These are phyloP conservation scores for Arctocebus calabarensis DNA, from an alignment of 2,797 vertebrate species.

Conservation along the genomic window DNA sequence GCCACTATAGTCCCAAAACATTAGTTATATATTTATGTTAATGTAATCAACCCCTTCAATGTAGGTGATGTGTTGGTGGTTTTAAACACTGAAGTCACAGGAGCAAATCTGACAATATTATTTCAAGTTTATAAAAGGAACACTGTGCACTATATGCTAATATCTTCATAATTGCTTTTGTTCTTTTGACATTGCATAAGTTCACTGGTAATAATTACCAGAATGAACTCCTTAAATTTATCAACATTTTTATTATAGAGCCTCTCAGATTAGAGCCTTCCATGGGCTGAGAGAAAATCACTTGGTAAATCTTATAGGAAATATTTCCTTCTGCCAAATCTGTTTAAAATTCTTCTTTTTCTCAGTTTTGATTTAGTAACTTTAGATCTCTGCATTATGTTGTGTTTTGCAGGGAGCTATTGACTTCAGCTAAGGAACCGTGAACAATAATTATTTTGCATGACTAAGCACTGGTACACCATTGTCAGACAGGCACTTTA, in stretches of 20 bases:
- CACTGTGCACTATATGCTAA: neutral
- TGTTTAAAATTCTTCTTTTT: constrained; percentile 74
- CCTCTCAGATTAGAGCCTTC: neutral
- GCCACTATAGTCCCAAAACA: neutral
- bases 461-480: constrained; percentile 77
- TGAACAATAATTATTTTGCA: constrained; percentile 84
- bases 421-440: constrained; percentile 81
- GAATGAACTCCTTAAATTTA: neutral
- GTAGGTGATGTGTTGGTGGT: neutral
- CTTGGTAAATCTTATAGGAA: constrained; percentile 52
- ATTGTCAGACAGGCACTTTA: constrained; percentile 79
- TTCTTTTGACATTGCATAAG: constrained; percentile 66
- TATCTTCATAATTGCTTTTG: constrained; percentile 69
- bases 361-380: constrained; percentile 76
- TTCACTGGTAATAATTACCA: constrained; percentile 21
- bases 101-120: constrained; percentile 31
- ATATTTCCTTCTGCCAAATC: constrained; percentile 52
- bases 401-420: constrained; percentile 77
- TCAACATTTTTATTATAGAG: neutral
- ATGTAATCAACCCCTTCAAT: neutral
- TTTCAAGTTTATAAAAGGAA: constrained; percentile 38
- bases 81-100: constrained; percentile 16
- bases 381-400: constrained; percentile 82
- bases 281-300: constrained; percentile 59
- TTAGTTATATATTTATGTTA: neutral